These are phyloP conservation scores for Corythornis cristatus DNA, from an alignment of 2,113 vertebrate genomes.

Conservation along the genomic window DNA sequence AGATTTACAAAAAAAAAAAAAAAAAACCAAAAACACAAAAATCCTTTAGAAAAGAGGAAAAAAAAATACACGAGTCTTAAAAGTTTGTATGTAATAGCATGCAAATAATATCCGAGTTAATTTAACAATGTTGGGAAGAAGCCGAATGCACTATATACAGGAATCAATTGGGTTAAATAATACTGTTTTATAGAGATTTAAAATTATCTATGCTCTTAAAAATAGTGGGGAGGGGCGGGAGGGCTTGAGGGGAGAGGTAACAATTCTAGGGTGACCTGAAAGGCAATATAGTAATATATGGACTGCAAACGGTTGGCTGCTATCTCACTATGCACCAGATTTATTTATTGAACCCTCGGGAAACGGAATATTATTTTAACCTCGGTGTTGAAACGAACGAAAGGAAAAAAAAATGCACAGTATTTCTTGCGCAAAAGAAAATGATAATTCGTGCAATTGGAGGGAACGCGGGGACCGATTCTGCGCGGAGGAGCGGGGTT, in stretches of 20 bases:
- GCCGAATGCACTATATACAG: conserved; percentile 87
- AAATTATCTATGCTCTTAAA: conserved; percentile 78
- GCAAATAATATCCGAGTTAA: conserved; percentile 87
- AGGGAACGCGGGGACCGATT: conserved; percentile 10
- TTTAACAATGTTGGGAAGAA: conserved; percentile 81
- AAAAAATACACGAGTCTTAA: conserved; percentile 82
- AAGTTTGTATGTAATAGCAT: conserved; percentile 95
- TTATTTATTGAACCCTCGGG: conserved; percentile 74
- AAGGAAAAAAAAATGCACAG: conserved; percentile 30
- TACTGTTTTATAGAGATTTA: conserved; percentile 82
- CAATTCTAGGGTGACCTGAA: conserved; percentile 69
- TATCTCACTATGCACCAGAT: conserved; percentile 88
- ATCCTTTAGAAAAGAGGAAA: conserved; percentile 56
- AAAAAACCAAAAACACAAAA: background rate
- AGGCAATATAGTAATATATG: conserved; percentile 77
- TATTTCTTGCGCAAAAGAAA: conserved; percentile 9
- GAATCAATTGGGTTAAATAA: conserved; percentile 75
- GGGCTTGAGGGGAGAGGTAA: conserved; percentile 13
- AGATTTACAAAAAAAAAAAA: background rate
- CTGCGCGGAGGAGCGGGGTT: background rate
- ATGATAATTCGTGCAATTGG: background rate
- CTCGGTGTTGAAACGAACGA: background rate
- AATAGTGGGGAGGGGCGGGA: background rate
- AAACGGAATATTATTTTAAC: background rate
- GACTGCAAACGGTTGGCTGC: conserved; percentile 83